Evolutionary conservation across 2,797 vertebrate species (phyloP).

Genomic region (Anisognathus igniventris): DNA sequence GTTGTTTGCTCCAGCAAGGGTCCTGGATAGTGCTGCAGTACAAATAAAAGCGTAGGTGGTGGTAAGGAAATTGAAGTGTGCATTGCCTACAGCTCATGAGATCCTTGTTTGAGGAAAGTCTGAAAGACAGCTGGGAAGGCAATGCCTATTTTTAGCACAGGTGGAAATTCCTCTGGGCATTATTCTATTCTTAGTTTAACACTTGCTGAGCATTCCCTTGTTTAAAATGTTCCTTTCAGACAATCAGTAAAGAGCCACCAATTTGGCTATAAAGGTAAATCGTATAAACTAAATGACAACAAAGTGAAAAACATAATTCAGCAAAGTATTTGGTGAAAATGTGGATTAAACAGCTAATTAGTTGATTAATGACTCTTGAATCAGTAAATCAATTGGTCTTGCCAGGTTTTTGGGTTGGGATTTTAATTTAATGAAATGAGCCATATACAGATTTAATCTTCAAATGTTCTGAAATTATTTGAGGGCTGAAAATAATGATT

Average conservation of each 20-base stretch:
- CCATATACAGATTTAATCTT: background rate
- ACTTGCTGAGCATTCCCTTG: background rate
- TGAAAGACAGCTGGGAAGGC: slow-evolving; percentile 30
- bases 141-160: slow-evolving; percentile 24
- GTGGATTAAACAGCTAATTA: background rate
- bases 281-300: background rate
- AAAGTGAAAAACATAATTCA: background rate
- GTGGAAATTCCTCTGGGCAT: slow-evolving; percentile 25
- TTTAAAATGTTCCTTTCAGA: background rate
- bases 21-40: background rate
- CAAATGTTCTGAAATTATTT: background rate
- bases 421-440: background rate
- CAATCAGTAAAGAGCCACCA: background rate
- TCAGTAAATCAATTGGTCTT: background rate
- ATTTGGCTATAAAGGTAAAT: background rate
- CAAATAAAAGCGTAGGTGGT: background rate
- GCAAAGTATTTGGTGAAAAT: background rate
- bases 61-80: background rate
- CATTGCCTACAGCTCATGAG: background rate
- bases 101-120: background rate
- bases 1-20: background rate
- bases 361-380: background rate
- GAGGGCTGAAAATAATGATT: background rate
- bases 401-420: background rate
- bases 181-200: slow-evolving; percentile 18